Evolutionary conservation across 2,113 vertebrate species (phyloP), one percentile per base, ranked within the genome.

Genomic region (Rana temporaria): DNA sequence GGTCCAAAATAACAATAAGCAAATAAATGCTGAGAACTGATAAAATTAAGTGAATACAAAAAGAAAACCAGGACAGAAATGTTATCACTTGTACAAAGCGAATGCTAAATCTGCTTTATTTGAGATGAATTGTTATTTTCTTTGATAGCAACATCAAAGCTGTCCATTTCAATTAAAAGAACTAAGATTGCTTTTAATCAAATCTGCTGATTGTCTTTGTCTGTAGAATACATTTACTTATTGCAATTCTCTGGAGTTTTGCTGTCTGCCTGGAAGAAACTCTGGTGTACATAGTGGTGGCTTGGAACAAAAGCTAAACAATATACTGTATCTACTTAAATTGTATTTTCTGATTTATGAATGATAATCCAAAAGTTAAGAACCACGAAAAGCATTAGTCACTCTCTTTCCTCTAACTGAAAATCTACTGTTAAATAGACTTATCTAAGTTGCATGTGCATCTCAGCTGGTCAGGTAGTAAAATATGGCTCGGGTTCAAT

Each of bases 131-230:
- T 79, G 78, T 67, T 75, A 82, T 66, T 82, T 82, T 66, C 80
- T 75, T 52, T 82, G 80, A 67, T 82, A 67, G 53, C 18, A 38
- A 82, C 60, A 82, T 82, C 80, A 82, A 82, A 82, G 80, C 71
- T 75, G 62, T 42, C 71, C n/a, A 82, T 82, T 82, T 82, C 80
- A 75, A 82, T 82, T 82, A 82, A 82, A 67, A 65, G 62, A 66
- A 67, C 55, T 38, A 57, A 82, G 80, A 75, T 59, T 67, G 70
- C 53, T 42, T 82, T 82, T 82, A 67, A 82, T 75, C 80, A 82
- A 67, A 82, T 75, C 71, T 82, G 70, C 71, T 82, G 80, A 82
- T 82, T 52, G 24, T 65, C 62, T 30, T 57, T 59, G 71, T 57
- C 71, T 48, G 30, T 9, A 16, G 30, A 82, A 82, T 82, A 32